Percentiles rank a stretch among this genome's conserved stretches.
Evolutionary conservation across 1,140 invertebrate species (phyloP).

Genomic region (Archegozetes longisetosus): DNA sequence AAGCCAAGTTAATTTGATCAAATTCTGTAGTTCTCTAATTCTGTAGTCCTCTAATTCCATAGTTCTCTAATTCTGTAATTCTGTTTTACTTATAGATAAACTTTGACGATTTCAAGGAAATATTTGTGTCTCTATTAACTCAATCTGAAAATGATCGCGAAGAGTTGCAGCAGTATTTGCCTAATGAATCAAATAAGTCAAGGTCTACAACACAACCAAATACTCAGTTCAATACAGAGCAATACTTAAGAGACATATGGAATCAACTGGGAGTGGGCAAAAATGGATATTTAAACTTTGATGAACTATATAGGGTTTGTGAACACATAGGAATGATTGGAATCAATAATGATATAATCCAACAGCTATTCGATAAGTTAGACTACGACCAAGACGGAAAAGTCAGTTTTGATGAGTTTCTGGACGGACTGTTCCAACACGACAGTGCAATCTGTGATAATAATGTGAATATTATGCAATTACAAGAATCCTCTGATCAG

Average conservation of each 20-base stretch:
- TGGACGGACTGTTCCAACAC: slow-evolving; percentile 35
- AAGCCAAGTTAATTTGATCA: too few species aligned
- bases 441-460: background rate
- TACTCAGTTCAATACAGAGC: slow-evolving; percentile 22
- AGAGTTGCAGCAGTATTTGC: background rate
- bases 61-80: too few species aligned
- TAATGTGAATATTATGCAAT: too few species aligned
- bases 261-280: slow-evolving; percentile 39
- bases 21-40: too few species aligned
- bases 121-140: slow-evolving; percentile 25
- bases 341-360: slow-evolving; percentile 40
- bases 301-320: slow-evolving; percentile 42
- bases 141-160: slow-evolving; percentile 10
- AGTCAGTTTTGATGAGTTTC: slow-evolving; percentile 49
- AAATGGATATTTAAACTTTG: slow-evolving; percentile 41
- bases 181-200: background rate
- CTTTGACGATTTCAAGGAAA: slow-evolving; percentile 28
- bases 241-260: slow-evolving; percentile 40
- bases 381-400: slow-evolving; percentile 44
- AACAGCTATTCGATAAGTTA: slow-evolving; percentile 47
- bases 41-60: too few species aligned
- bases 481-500: background rate
- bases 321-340: slow-evolving; percentile 44
- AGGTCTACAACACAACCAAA: background rate
- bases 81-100: too few species aligned